phyloP scores from a whole-genome alignment of 1,140 invertebrate genomes.

The Pseudomyrmex concolor region DNA sequence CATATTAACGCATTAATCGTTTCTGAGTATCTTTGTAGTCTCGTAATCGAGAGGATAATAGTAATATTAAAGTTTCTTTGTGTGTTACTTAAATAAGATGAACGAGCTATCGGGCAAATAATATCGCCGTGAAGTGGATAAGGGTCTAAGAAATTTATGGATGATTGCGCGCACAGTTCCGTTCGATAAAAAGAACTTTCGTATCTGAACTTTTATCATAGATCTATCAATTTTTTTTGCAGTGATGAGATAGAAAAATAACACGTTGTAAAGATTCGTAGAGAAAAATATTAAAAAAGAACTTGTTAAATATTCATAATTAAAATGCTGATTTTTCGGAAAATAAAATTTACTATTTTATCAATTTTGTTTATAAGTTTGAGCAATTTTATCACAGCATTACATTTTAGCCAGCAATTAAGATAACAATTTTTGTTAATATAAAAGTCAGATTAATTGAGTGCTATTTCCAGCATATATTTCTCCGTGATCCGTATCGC shows the following conservation, averaged over 20 bases:
- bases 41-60: background rate
- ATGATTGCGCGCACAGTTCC: constrained; percentile 58
- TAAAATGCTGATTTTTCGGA: no score
- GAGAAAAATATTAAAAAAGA: background rate
- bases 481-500: background rate
- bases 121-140: constrained; percentile 73
- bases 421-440: background rate
- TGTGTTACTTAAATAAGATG: constrained; percentile 48
- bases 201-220: background rate
- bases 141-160: constrained; percentile 77
- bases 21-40: background rate
- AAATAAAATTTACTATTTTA: no score
- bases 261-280: no score
- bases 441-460: constrained; percentile 2
- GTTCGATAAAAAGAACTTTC: background rate
- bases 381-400: background rate
- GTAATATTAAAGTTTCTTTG: constrained; percentile 53
- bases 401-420: background rate
- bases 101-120: constrained; percentile 70
- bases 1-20: constrained; percentile 12
- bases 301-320: no score
- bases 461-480: background rate
- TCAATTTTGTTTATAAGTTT: no score
- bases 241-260: no score
- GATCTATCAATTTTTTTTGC: no score